Base-by-base conservation (phyloP, 2,888 invertebrate genomes). In the Drosophila kambysellisi region DNA sequence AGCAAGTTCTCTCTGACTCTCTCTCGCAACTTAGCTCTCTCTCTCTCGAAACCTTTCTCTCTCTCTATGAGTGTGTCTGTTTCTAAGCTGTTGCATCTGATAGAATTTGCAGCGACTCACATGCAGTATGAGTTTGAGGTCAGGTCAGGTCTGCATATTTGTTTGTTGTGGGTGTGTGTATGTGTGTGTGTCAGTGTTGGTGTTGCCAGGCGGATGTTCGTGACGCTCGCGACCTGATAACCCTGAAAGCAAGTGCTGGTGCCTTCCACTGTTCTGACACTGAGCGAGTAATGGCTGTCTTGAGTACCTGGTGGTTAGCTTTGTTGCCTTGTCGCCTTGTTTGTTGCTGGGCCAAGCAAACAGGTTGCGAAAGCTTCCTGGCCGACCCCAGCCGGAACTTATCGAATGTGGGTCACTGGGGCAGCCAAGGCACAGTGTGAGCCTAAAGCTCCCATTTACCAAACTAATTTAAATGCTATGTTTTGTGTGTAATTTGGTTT, bases 311-410 rank as follows among this genome's bases (percentile, higher is more conserved):
- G 30, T 15, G 12, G 15, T 11, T 9, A 15, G 39, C 61, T 15
- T 37, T 32, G n/a, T 29, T 35, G 17, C 35, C 48, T 50, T 35
- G 29, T 6, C 46, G 53, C 11, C 32, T 29, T 29, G 6, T 20
- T 29, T 20, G 43, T 29, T 37, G 12, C 41, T n/a, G 15, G 6
- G 63, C 32, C 58, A 46, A 53, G 66, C 70, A 53, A 74, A 71
- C 80, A 79, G 71, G 77, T 74, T 60, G 80, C 37, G 33, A 53
- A 43, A 80, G 74, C 80, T 80, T 52, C 43, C 35, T 30, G 12
- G 0, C 1, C 43, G 46, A 6, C 43, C 12, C 11, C 37, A 20
- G 17, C 4, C n/a, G 29, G n/a, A 30, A n/a, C 7, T n/a, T 29
- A n/a, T n/a, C n/a, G 37, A 7, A 77, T 63, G 67, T 66, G 56